Evolutionary conservation across 2,797 vertebrate genomes (phyloP), one percentile per base, ranked within the genome.

Genomic region (Oreonectes daqikongensis): DNA sequence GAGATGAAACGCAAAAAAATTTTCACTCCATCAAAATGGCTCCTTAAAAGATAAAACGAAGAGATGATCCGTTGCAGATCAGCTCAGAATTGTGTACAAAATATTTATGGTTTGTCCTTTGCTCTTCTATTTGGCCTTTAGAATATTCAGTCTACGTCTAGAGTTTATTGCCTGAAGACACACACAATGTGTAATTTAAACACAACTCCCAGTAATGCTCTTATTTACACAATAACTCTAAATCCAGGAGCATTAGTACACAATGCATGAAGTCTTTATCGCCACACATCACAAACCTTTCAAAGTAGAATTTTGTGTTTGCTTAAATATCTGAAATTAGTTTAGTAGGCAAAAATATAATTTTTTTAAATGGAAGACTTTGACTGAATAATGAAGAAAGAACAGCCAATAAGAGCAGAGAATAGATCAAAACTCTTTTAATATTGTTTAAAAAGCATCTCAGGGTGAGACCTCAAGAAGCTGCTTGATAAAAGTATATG

Each of bases 31-130:
- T 60, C 52, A 52, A 63, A 50, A 38, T 61, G n/a, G 14, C 42
- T 38, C 22, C 22, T 22, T 55, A 14, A 65, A 55, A 42, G 48
- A 48, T 42, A 66, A 42, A 38, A 2, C 18, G 38, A 44, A 55
- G 53, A 66, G 12, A 42, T 32, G 26, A 64, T 53, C 11, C 8
- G 2, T 35, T 64, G 22, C 32, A 64, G 22, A 66, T 75, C 50
- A 44, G 24, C 48, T 74, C 6, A 28, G 35, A 63, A 44, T 30
- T 57, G 24, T 44, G 35, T 30, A 5, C 18, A 57, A 50, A 66
- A 66, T 32, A 44, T 66, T 75, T 22, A 24, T 12, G 28, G 9
- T 66, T 75, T 66, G 30, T 32, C 17, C 22, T 12, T 65, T 22
- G 5, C 15, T 30, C 48, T 53, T 11, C 11, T 65, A 28, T 42